Evolutionary conservation across 2,797 vertebrate species (phyloP), one percentile per base, ranked within the genome.

Genomic region (Melopsittacus undulatus): DNA sequence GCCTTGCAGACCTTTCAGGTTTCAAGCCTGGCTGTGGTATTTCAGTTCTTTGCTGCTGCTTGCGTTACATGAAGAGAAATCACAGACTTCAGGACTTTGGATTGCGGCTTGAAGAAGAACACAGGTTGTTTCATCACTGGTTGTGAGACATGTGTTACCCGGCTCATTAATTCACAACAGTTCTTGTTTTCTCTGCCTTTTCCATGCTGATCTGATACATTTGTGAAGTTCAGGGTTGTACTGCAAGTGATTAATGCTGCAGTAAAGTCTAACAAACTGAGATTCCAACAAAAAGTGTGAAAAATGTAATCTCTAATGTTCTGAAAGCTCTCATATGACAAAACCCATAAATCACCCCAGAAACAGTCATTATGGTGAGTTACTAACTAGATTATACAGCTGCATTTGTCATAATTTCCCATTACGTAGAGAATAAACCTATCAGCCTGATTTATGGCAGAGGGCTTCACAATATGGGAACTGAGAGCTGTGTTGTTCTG

Each of bases 341-440:
- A 96, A 95, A 94, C 81, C 72, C 96, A 97, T 97, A 97, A 97
- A 96, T 96, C 96, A 94, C 83, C 68, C 61, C 52, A 92, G 91
- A 95, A 96, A 87, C 9, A 96, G 91, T 94, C 95, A 95, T 92
- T 96, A 96, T 94, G 95, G 85, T 91, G 95, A 96, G 96, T 96
- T 96, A 96, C 92, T 95, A 95, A 96, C 96, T 94, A 95, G 91
- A 94, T 97, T 96, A 88, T 96, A 96, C 92, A 96, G 95, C 95
- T 96, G 91, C 88, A 95, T 94, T 94, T 96, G 95, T 96, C 96
- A 96, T 96, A 94, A 97, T 96, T 97, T 95, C 96, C 96, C 96
- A 96, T 96, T 97, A 96, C 91, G 81, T 95, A 94, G 94, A 96
- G 92, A 96, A 96, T 94, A 95, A 96, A 96, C 94, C 96, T 95